Conservation (phyloP, 2,797 vertebrate species). For the Gadopsis bispinosus region DNA sequence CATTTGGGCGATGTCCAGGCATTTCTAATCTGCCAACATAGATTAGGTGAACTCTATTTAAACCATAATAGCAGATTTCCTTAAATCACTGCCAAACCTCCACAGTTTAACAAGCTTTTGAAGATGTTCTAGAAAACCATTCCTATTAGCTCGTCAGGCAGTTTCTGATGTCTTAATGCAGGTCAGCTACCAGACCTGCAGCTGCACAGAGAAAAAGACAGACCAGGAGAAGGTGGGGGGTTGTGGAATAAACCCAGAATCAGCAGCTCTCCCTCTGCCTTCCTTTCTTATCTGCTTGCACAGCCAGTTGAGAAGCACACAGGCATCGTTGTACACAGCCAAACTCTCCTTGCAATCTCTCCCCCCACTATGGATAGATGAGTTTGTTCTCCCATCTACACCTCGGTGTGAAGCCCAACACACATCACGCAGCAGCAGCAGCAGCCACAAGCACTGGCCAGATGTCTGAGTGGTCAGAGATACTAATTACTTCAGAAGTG, state of each 20-base stretch:
- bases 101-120: conserved; percentile 80
- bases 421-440: conserved; percentile 75
- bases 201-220: conserved; percentile 74
- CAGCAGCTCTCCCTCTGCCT: conserved; percentile 73
- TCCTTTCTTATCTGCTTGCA: conserved; percentile 79
- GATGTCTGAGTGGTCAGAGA: conserved; percentile 74
- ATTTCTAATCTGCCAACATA: conserved; percentile 77
- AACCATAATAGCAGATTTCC: conserved; percentile 80
- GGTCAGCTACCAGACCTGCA: conserved; percentile 80
- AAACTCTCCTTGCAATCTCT: conserved; percentile 77
- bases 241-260: conserved; percentile 71
- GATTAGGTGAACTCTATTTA: conserved; percentile 83
- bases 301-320: conserved; percentile 77
- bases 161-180: conserved; percentile 83
- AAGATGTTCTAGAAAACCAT: conserved; percentile 75
- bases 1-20: conserved; percentile 69
- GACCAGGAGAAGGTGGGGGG: conserved; percentile 24
- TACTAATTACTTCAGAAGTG: conserved; percentile 66
- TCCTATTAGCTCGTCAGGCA: conserved; percentile 77
- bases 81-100: conserved; percentile 80
- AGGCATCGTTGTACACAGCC: conserved; percentile 74
- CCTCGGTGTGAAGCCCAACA: conserved; percentile 75
- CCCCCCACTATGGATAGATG: conserved; percentile 65
- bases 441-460: conserved; percentile 68
- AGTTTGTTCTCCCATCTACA: conserved; percentile 76